Evolutionary conservation across 2,797 vertebrate genomes (phyloP).

Genomic region (Tinamus major): DNA sequence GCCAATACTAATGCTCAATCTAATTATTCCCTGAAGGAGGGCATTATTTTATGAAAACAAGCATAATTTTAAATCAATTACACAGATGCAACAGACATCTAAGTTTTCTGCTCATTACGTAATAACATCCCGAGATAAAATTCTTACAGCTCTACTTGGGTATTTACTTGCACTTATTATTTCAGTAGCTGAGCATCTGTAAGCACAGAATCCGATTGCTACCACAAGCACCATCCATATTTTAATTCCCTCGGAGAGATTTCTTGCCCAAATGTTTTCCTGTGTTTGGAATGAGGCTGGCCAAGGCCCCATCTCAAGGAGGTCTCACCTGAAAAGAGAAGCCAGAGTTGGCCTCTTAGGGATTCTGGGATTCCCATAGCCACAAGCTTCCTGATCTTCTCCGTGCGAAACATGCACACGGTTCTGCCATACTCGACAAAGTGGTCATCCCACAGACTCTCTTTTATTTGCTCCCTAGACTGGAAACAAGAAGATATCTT

Average conservation of each 20-base stretch:
- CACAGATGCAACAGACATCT: not conserved
- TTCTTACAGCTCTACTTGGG: not conserved
- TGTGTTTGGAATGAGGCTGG: not conserved
- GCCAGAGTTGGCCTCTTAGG: conserved; percentile 93
- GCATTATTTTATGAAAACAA: conserved; percentile 7
- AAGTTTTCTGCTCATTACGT: not conserved
- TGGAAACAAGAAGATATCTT: conserved; percentile 55
- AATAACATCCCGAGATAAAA: not conserved
- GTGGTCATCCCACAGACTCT: conserved; percentile 91
- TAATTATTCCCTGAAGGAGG: conserved; percentile 20
- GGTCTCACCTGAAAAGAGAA: conserved; percentile 89
- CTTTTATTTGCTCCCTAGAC: conserved; percentile 86
- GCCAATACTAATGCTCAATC: conserved; percentile 12
- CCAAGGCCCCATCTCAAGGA: not conserved
- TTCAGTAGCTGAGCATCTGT: not conserved
- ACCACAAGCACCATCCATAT: not conserved
- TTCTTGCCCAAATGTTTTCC: not conserved
- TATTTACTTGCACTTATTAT: not conserved
- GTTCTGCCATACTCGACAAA: conserved; percentile 91
- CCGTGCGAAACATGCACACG: conserved; percentile 95
- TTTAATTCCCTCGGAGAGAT: not conserved
- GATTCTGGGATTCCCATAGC: conserved; percentile 94
- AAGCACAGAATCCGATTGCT: not conserved
- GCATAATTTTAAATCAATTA: conserved; percentile 25
- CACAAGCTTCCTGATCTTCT: conserved; percentile 91